phyloP scores from a whole-genome alignment of 2,888 invertebrate genomes.

The Prenolepis imparis region DNA sequence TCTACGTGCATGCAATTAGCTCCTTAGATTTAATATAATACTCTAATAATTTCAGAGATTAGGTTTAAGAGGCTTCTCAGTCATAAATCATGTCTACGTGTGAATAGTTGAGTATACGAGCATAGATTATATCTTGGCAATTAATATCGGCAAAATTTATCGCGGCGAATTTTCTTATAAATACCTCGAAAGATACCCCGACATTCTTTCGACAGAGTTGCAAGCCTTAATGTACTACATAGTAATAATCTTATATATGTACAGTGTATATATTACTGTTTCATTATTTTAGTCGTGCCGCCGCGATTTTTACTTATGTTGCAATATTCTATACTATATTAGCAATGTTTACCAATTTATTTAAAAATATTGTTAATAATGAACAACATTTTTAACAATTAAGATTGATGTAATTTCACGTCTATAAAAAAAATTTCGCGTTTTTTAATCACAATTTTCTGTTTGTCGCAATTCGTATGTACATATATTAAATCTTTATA shows the following conservation, averaged over 20 bases:
- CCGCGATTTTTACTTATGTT: background rate
- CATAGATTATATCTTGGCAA: constrained; percentile 34
- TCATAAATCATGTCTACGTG: background rate
- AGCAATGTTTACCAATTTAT: background rate
- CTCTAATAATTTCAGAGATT: constrained; percentile 47
- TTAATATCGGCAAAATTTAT: constrained; percentile 34
- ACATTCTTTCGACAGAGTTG: constrained; percentile 12
- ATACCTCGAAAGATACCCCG: background rate
- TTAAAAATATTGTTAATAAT: constrained; percentile 15
- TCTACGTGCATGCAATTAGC: constrained; percentile 5
- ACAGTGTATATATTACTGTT: background rate
- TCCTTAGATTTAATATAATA: constrained; percentile 10
- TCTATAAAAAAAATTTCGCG: no score
- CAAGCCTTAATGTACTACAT: background rate
- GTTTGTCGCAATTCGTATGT: background rate
- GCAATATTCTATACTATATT: constrained; percentile 5
- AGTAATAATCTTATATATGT: constrained; percentile 7
- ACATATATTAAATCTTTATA: background rate
- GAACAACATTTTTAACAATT: background rate
- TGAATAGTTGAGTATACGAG: constrained; percentile 1
- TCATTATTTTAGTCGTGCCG: constrained; percentile 13
- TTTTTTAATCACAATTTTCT: background rate
- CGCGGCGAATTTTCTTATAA: background rate
- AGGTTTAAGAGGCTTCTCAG: constrained; percentile 27
- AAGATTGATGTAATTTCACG: background rate